Conservation (phyloP, 1,140 invertebrate genomes). For the Proales similis region DNA sequence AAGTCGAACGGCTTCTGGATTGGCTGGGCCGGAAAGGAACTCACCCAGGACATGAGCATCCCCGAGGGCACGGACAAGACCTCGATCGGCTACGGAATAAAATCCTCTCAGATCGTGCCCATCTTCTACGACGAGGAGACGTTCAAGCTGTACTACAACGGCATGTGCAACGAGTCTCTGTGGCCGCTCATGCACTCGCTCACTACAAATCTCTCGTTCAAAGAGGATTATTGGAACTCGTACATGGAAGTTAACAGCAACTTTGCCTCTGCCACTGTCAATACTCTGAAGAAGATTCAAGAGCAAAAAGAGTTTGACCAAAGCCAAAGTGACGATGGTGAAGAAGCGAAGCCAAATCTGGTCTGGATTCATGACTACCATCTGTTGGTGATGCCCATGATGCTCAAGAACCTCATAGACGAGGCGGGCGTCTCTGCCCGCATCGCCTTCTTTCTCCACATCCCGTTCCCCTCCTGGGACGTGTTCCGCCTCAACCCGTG, state of each 20-base stretch:
- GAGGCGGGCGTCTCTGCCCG: constrained; percentile 69
- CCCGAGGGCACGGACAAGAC: constrained; percentile 76
- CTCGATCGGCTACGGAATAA: constrained; percentile 67
- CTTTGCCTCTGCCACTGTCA: constrained; percentile 70
- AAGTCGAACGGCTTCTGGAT: constrained; percentile 75
- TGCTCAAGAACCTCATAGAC: constrained; percentile 72
- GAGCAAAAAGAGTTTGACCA: no score
- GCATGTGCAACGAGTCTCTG: constrained; percentile 80
- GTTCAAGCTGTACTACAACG: constrained; percentile 80
- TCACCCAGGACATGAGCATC: constrained; percentile 62
- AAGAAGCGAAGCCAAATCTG: constrained; percentile 60
- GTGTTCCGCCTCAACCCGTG: constrained; percentile 79
- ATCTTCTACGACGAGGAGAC: constrained; percentile 66
- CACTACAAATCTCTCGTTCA: constrained; percentile 70
- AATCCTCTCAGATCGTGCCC: constrained; percentile 68
- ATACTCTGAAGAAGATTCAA: constrained; percentile 53
- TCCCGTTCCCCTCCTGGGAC: constrained; percentile 84
- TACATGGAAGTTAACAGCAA: constrained; percentile 72
- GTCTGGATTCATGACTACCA: constrained; percentile 89
- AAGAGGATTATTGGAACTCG: constrained; percentile 67
- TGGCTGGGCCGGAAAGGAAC: constrained; percentile 71
- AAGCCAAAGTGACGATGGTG: no score
- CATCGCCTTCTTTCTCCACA: constrained; percentile 80
- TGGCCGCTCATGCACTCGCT: constrained; percentile 85
- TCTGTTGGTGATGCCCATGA: constrained; percentile 77